Percentiles rank a stretch among this genome's conserved stretches.
These are phyloP conservation scores for Parasteatoda tepidariorum DNA, from an alignment of 1,140 invertebrate species.

Conservation along the genomic window DNA sequence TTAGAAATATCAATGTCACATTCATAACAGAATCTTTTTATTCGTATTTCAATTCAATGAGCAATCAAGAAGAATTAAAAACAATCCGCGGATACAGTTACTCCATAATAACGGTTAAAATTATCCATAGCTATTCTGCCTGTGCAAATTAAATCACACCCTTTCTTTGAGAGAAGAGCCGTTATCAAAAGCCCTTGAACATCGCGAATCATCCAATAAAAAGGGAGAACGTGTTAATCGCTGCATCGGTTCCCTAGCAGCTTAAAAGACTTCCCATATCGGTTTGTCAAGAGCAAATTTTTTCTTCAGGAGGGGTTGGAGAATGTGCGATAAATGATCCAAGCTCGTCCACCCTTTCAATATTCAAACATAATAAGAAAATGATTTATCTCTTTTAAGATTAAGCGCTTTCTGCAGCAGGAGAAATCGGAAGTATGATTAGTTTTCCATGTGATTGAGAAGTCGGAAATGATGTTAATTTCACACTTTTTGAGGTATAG, in stretches of 20 bases:
- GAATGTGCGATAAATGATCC: not conserved
- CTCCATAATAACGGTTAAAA: not conserved
- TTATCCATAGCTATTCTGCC: not conserved
- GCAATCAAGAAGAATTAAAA: not conserved
- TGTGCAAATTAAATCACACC: not conserved
- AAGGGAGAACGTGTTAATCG: not conserved
- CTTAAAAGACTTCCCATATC: not conserved
- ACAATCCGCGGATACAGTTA: not conserved
- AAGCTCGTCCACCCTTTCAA: not conserved
- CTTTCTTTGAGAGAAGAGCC: not conserved
- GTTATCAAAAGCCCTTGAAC: not conserved
- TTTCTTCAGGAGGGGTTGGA: not conserved
- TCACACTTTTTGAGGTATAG: not conserved
- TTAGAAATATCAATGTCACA: no score
- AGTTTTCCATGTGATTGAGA: not conserved
- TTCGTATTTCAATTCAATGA: no score
- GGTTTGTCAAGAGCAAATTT: not conserved
- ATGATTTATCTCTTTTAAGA: not conserved
- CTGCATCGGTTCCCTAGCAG: not conserved
- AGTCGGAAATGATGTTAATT: not conserved
- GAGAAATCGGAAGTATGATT: not conserved
- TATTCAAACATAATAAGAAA: constrained; percentile 14
- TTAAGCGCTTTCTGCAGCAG: not conserved
- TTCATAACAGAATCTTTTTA: no score
- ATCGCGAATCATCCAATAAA: not conserved